A percentile compares a stretch with the other conserved stretches of the same genome.
Evolutionary conservation across 2,888 invertebrate species (phyloP).

Genomic region (Disparrhopalites patrizii): DNA sequence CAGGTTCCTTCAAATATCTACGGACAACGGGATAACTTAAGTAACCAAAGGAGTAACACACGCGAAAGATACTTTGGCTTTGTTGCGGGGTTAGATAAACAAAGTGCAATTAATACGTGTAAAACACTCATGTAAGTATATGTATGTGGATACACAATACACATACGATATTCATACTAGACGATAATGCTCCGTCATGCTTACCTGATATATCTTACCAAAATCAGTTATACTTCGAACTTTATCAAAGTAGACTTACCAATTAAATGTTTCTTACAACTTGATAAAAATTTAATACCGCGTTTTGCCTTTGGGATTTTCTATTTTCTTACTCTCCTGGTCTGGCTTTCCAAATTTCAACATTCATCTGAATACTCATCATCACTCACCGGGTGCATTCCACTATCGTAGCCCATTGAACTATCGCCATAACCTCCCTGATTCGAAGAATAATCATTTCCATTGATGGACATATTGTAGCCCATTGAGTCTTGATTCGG

Average conservation of each 20-base stretch:
- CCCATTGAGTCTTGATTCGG: constrained; percentile 80
- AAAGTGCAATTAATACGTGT: too few species aligned
- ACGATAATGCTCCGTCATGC: too few species aligned
- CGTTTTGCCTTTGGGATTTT: background rate
- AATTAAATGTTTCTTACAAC: background rate
- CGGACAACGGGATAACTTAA: too few species aligned
- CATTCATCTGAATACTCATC: constrained; percentile 48
- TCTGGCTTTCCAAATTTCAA: constrained; percentile 32
- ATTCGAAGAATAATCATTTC: constrained; percentile 71
- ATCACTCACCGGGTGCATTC: constrained; percentile 75
- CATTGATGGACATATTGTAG: constrained; percentile 86
- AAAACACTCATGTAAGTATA: too few species aligned
- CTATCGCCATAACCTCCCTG: constrained; percentile 77
- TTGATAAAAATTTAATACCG: constrained; percentile 1
- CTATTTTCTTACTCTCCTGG: background rate
- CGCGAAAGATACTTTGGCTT: too few species aligned
- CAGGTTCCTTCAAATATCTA: too few species aligned
- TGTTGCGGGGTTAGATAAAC: too few species aligned
- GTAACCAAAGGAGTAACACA: too few species aligned
- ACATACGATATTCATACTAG: too few species aligned
- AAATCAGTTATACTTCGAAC: background rate
- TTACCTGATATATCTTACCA: background rate
- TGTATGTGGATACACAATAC: too few species aligned
- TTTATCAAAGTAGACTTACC: background rate
- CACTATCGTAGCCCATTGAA: constrained; percentile 74